Evolutionary conservation across 2,888 invertebrate genomes (phyloP).

Genomic region (Synanthedon tipuliformis): DNA sequence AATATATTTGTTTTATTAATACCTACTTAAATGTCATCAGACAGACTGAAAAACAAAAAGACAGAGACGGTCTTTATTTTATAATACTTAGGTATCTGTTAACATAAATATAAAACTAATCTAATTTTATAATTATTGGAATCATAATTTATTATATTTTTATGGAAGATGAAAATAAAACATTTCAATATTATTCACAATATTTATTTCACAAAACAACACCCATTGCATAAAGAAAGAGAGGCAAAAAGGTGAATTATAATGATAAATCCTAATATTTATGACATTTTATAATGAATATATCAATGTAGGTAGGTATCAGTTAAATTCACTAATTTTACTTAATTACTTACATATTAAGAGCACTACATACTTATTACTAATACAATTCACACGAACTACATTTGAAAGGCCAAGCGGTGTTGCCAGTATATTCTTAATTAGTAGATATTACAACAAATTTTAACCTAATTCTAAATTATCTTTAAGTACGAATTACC

Average conservation of each 20-base stretch:
- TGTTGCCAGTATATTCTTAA: constrained; percentile 58
- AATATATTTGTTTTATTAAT: no score
- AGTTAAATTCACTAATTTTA: constrained; percentile 22
- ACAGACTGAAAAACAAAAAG: no score
- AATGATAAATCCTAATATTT: constrained; percentile 19
- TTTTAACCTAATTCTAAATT: neutral
- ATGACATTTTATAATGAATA: constrained; percentile 16
- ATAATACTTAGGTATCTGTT: no score
- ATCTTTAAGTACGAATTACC: constrained; percentile 4
- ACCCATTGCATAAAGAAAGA: constrained; percentile 62
- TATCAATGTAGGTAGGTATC: constrained; percentile 9
- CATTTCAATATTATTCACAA: constrained; percentile 29
- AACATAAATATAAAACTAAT: no score
- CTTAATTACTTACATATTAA: constrained; percentile 11
- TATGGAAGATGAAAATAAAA: constrained; percentile 7
- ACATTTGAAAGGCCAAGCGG: constrained; percentile 68
- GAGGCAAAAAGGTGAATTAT: constrained; percentile 58
- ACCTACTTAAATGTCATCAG: no score
- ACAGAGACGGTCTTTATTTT: no score
- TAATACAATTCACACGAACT: constrained; percentile 40
- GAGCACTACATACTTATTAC: constrained; percentile 29
- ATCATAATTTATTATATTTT: neutral
- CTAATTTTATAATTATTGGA: no score
- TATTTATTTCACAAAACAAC: constrained; percentile 65
- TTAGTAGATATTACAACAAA: constrained; percentile 11